A percentile compares a stretch with the other conserved stretches of the same genome.
Evolutionary conservation across 2,113 vertebrate species (phyloP).

Genomic region (Conger conger): DNA sequence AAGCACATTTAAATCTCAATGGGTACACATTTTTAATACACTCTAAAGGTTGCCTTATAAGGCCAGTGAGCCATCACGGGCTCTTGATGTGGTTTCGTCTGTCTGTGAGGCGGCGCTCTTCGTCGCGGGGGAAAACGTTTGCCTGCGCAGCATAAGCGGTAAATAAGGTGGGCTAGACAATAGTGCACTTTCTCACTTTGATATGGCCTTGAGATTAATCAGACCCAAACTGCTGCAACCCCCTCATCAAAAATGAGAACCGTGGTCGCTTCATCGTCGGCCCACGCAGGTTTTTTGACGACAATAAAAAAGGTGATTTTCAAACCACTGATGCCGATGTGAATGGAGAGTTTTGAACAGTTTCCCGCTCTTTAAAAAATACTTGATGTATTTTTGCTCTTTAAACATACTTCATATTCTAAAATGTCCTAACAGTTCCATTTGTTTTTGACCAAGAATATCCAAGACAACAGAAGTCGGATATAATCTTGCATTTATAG

Average conservation of each 20-base stretch:
- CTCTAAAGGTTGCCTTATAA: constrained; percentile 48
- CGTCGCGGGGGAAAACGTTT: not conserved
- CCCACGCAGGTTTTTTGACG: not conserved
- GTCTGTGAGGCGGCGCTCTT: not conserved
- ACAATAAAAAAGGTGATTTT: not conserved
- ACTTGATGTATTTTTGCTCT: no score
- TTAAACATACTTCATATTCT: no score
- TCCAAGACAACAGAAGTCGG: no score
- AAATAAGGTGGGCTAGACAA: not conserved
- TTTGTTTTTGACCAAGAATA: not conserved
- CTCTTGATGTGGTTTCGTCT: constrained; percentile 8
- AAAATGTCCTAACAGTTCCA: not conserved
- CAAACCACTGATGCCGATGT: not conserved
- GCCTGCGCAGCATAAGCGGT: not conserved
- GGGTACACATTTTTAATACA: constrained; percentile 41
- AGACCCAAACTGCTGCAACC: not conserved
- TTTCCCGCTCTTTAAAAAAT: not conserved
- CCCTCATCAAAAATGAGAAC: not conserved
- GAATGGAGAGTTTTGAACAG: not conserved
- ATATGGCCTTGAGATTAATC: not conserved
- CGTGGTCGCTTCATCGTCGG: not conserved
- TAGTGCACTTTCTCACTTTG: not conserved
- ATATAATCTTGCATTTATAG: no score
- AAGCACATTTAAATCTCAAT: constrained; percentile 36
- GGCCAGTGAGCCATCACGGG: constrained; percentile 26